phyloP scores from a whole-genome alignment of 2,797 vertebrate species.

The Poecilia wingei region DNA sequence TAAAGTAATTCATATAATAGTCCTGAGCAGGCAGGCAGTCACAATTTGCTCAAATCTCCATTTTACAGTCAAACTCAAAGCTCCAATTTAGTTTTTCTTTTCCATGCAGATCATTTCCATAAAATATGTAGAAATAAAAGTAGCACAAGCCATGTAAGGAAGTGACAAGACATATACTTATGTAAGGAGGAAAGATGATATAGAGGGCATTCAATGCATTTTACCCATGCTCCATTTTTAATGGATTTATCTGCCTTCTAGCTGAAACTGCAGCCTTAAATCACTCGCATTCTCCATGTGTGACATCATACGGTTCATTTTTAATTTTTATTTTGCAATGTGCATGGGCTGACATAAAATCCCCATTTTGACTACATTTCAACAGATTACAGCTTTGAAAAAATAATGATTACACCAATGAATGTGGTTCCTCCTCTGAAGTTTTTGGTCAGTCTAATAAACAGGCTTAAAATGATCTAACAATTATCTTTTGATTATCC shows the following conservation, averaged over 20 bases:
- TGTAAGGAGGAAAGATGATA: background rate
- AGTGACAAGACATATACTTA: background rate
- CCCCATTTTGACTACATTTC: background rate
- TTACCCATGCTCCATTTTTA: background rate
- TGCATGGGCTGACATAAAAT: background rate
- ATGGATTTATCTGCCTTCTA: background rate
- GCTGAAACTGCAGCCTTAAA: background rate
- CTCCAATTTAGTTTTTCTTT: background rate
- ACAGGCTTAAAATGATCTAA: background rate
- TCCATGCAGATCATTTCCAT: background rate
- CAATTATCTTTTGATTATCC: background rate
- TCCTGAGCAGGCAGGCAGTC: background rate
- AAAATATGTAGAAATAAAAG: background rate
- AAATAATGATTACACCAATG: background rate
- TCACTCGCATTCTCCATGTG: background rate
- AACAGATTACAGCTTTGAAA: background rate
- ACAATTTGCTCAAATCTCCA: background rate
- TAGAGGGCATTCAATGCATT: background rate
- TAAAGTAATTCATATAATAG: background rate
- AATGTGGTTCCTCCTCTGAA: background rate
- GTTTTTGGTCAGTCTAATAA: background rate
- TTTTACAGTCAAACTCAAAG: background rate
- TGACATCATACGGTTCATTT: background rate
- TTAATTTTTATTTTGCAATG: background rate
- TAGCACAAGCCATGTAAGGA: background rate